A percentile compares a stretch with the other conserved stretches of the same genome.
Conservation (phyloP, 2,113 vertebrate species). For the Fregata magnificens region DNA sequence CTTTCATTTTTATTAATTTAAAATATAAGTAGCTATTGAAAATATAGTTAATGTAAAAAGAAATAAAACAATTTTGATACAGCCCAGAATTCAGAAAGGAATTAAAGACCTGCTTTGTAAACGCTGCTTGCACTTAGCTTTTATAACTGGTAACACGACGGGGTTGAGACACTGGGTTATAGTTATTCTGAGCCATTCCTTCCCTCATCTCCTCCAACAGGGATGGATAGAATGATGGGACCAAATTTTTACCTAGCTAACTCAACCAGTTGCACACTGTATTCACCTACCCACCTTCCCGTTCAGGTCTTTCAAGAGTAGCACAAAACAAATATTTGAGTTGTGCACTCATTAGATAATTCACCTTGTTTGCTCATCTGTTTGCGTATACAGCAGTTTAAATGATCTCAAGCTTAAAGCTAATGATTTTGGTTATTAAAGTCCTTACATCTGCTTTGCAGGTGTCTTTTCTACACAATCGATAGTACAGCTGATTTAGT, state of each 20-base stretch:
- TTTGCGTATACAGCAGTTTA: background rate
- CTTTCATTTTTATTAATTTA: background rate
- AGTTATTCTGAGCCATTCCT: background rate
- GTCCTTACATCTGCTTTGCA: slow-evolving; percentile 12
- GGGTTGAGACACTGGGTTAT: background rate
- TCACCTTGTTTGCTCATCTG: background rate
- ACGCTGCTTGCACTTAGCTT: background rate
- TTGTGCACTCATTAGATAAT: background rate
- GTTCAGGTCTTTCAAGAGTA: background rate
- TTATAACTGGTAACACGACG: background rate
- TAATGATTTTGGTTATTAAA: background rate
- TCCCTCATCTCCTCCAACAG: background rate
- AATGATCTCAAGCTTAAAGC: background rate
- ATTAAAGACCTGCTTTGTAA: background rate
- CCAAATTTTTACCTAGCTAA: background rate
- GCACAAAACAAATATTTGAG: background rate
- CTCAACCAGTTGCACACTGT: background rate
- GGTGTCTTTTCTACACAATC: background rate
- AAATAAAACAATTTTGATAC: background rate
- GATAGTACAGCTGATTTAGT: slow-evolving; percentile 1
- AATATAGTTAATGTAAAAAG: background rate
- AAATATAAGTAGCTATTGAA: background rate
- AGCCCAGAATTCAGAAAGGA: background rate
- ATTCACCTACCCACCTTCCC: background rate
- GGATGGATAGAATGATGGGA: background rate